These are phyloP conservation scores for Matsumurasca onukii DNA, from an alignment of 1,140 invertebrate species.

Conservation along the genomic window DNA sequence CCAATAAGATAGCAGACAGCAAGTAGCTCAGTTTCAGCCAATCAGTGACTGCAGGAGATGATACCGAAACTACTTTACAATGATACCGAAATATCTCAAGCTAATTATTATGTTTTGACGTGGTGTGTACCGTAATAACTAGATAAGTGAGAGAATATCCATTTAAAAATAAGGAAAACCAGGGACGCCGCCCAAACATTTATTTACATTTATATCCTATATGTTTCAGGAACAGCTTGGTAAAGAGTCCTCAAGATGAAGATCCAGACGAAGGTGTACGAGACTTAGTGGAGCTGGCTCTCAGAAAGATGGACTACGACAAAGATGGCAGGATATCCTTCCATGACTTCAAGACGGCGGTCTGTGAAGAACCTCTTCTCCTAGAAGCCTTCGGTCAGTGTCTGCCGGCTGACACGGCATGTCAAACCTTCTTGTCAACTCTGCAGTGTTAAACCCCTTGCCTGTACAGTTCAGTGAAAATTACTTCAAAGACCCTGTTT, in stretches of 20 bases:
- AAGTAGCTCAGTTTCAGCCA: too few relatives aligned
- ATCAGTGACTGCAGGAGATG: too few relatives aligned
- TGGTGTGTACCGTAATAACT: too few relatives aligned
- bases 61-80: too few relatives aligned
- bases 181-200: too few relatives aligned
- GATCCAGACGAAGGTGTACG: slow-evolving; percentile 90
- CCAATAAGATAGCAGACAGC: too few relatives aligned
- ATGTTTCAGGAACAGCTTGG: slow-evolving; percentile 63
- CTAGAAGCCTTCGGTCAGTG: slow-evolving; percentile 89
- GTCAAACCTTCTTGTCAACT: slow-evolving; percentile 64
- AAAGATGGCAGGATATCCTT: slow-evolving; percentile 80
- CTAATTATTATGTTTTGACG: too few relatives aligned
- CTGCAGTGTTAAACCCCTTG: slow-evolving; percentile 43
- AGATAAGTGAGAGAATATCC: too few relatives aligned
- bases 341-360: slow-evolving; percentile 69
- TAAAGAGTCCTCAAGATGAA: slow-evolving; percentile 78
- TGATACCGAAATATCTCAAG: too few relatives aligned
- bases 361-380: slow-evolving; percentile 74
- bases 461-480: too few relatives aligned
- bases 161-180: too few relatives aligned
- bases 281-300: slow-evolving; percentile 82
- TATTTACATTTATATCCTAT: not conserved
- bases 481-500: too few relatives aligned
- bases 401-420: slow-evolving; percentile 69
- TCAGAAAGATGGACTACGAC: slow-evolving; percentile 82